Percentiles rank a stretch among this genome's conserved stretches.
Evolutionary conservation across 2,888 invertebrate genomes (phyloP).

Genomic region (Chrysomela aeneicollis): DNA sequence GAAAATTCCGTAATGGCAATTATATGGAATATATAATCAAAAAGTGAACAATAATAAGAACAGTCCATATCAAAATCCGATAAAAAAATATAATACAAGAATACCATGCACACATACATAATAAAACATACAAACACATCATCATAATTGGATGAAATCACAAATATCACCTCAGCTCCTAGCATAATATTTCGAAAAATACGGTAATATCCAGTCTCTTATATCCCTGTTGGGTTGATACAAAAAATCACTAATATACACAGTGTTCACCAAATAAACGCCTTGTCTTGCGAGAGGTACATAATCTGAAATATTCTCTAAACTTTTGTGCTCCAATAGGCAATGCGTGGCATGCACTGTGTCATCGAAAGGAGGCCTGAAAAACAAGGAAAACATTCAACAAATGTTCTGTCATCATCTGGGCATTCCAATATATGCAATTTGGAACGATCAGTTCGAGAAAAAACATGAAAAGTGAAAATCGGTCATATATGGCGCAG

Average conservation of each 20-base stretch:
- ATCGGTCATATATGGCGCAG: too few species aligned
- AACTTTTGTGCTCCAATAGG: constrained; percentile 68
- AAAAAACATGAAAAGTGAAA: too few species aligned
- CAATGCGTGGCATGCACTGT: constrained; percentile 72
- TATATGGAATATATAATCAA: too few species aligned
- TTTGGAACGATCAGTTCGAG: too few species aligned
- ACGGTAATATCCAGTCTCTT: constrained; percentile 52
- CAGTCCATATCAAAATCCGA: too few species aligned
- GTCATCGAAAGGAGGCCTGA: constrained; percentile 67
- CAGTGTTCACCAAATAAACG: constrained; percentile 54
- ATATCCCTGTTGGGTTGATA: constrained; percentile 50
- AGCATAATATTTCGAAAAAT: constrained; percentile 49
- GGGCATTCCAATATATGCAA: too few species aligned
- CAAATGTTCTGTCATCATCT: too few species aligned
- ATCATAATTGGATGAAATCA: neutral
- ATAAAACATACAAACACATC: too few species aligned
- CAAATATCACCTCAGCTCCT: constrained; percentile 21
- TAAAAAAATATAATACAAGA: too few species aligned
- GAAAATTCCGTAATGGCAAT: too few species aligned
- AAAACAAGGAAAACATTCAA: constrained; percentile 42
- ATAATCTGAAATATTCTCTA: constrained; percentile 50
- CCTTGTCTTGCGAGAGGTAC: constrained; percentile 56
- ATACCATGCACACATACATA: too few species aligned
- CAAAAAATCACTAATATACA: constrained; percentile 56
- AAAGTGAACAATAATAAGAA: too few species aligned